phyloP scores from a whole-genome alignment of 2,797 vertebrate genomes.

The Etheostoma nigrum region DNA sequence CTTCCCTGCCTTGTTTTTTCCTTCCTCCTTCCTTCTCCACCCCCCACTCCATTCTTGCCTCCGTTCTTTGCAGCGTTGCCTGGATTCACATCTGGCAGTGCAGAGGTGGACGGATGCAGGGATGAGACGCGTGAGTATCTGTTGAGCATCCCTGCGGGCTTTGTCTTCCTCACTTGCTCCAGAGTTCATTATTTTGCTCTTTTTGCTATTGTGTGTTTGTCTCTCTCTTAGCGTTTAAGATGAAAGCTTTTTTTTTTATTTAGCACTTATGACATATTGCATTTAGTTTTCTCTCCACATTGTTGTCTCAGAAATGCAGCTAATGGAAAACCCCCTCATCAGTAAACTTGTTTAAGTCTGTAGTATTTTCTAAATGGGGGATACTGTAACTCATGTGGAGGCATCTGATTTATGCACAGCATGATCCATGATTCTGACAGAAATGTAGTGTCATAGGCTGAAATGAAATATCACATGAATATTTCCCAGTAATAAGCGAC shows the following conservation, averaged over 20 bases:
- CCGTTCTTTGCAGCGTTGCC: neutral
- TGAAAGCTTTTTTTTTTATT: constrained; percentile 1
- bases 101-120: constrained; percentile 34
- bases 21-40: neutral
- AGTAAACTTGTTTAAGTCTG: neutral
- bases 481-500: constrained; percentile 12
- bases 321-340: neutral
- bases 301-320: neutral
- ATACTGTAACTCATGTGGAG: neutral
- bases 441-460: neutral
- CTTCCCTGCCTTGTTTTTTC: neutral
- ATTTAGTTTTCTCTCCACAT: neutral
- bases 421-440: constrained; percentile 12
- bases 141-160: constrained; percentile 19
- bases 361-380: neutral
- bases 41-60: neutral
- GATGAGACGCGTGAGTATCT: constrained; percentile 46
- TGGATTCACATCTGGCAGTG: constrained; percentile 43
- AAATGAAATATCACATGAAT: constrained; percentile 10
- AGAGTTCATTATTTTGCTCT: constrained; percentile 39
- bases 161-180: constrained; percentile 36
- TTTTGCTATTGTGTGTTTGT: constrained; percentile 18
- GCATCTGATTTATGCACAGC: constrained; percentile 1
- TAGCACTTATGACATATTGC: constrained; percentile 15
- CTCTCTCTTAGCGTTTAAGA: constrained; percentile 12